phyloP scores from a whole-genome alignment of 2,113 vertebrate genomes.

The Gymnocephalus cernua region DNA sequence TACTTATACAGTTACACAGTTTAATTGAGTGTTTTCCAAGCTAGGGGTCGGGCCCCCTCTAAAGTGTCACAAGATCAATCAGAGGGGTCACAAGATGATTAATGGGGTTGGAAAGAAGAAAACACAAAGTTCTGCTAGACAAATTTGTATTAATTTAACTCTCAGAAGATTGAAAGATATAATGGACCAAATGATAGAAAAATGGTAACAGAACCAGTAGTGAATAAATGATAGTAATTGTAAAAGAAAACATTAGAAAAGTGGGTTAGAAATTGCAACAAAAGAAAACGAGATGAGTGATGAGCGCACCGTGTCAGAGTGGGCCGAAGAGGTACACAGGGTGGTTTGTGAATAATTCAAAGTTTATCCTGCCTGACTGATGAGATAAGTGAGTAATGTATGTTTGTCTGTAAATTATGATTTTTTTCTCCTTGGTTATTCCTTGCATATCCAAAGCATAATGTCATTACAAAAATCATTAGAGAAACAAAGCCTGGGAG shows the following conservation, averaged over 20 bases:
- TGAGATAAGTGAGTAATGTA: slow-evolving; percentile 49
- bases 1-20: background rate
- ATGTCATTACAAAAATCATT: slow-evolving; percentile 22
- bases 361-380: slow-evolving; percentile 41
- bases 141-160: background rate
- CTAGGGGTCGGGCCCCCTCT: background rate
- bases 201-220: slow-evolving; percentile 4
- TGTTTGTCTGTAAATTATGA: slow-evolving; percentile 35
- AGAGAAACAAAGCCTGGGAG: slow-evolving; percentile 28
- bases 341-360: slow-evolving; percentile 45
- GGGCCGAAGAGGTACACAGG: background rate
- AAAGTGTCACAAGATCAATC: background rate
- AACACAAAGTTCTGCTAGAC: background rate
- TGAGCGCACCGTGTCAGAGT: background rate
- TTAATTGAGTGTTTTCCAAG: background rate
- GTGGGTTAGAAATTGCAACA: slow-evolving; percentile 1
- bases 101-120: background rate
- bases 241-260: slow-evolving; percentile 22
- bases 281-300: slow-evolving; percentile 20
- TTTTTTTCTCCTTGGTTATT: background rate
- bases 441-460: background rate
- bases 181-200: background rate
- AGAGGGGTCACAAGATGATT: background rate
- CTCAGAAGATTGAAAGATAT: background rate
- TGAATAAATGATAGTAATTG: background rate